These are phyloP conservation scores for Chrysolina americana DNA, from an alignment of 2,888 invertebrate genomes.

Conservation along the genomic window DNA sequence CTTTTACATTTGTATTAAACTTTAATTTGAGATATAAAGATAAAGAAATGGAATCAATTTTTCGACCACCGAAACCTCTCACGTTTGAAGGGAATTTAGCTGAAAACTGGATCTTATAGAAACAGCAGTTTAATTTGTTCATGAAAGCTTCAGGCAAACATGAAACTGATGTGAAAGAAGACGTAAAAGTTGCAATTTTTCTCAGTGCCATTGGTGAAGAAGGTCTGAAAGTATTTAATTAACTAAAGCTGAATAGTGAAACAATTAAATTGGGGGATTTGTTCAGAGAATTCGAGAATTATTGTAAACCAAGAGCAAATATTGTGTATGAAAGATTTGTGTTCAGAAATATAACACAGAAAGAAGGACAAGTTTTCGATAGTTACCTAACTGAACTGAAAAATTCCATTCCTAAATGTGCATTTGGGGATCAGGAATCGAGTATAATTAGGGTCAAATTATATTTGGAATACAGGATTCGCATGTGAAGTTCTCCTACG, in stretches of 20 bases:
- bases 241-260: too few species aligned
- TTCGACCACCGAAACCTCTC: too few species aligned
- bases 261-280: too few species aligned
- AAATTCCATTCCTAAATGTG: neutral
- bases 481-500: slow-evolving; percentile 5
- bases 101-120: neutral
- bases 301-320: slow-evolving; percentile 8
- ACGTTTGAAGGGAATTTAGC: too few species aligned
- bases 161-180: neutral
- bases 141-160: slow-evolving; percentile 1
- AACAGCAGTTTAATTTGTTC: slow-evolving; percentile 6
- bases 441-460: slow-evolving; percentile 13
- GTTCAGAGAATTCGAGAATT: neutral
- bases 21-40: too few species aligned
- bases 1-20: too few species aligned
- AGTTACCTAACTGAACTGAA: slow-evolving; percentile 6
- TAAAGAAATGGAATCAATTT: too few species aligned
- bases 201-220: too few species aligned
- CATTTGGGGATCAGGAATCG: neutral
- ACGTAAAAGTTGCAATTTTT: neutral
- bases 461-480: neutral
- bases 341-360: slow-evolving; percentile 14
- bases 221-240: too few species aligned
- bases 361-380: slow-evolving; percentile 2
- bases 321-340: slow-evolving; percentile 14